These are phyloP conservation scores for Drosophila biarmipes DNA, from an alignment of 1,140 invertebrate genomes.

Conservation along the genomic window DNA sequence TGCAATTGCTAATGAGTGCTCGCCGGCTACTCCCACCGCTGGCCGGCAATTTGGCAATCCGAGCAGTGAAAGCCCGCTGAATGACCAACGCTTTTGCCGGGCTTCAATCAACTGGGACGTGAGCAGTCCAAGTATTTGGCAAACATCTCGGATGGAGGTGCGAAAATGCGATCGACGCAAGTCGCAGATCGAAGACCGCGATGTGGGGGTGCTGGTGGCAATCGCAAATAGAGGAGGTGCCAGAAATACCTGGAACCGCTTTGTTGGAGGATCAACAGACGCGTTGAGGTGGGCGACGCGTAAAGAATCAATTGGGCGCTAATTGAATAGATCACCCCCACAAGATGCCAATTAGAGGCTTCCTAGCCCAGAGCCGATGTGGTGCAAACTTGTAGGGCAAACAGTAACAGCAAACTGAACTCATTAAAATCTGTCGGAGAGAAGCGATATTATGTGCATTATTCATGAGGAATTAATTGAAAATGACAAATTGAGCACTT, in stretches of 20 bases:
- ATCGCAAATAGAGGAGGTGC: conserved; percentile 34
- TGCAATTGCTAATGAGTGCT: conserved; percentile 46
- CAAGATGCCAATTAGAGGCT: conserved; percentile 39
- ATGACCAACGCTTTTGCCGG: conserved; percentile 18
- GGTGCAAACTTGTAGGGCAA: conserved; percentile 22
- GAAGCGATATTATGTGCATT: conserved; percentile 10
- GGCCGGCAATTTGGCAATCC: conserved; percentile 26
- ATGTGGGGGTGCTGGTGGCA: conserved; percentile 35
- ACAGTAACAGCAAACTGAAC: conserved; percentile 10
- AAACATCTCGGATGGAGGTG: conserved; percentile 31
- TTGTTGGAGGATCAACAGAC: conserved; percentile 33
- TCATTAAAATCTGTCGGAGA: conserved; percentile 19
- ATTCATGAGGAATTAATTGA: conserved; percentile 15
- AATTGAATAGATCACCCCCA: conserved; percentile 47
- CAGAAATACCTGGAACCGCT: conserved; percentile 41
- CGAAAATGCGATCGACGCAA: conserved; percentile 42
- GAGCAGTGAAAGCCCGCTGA: conserved; percentile 22
- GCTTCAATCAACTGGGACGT: conserved; percentile 24
- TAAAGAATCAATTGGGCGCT: conserved; percentile 41
- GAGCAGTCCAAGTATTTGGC: conserved; percentile 42
- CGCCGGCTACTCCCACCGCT: conserved; percentile 9
- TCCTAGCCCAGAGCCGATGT: background rate
- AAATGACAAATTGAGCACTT: conserved; percentile 30
- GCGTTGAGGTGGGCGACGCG: conserved; percentile 17
- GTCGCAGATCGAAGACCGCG: conserved; percentile 2